Base-by-base conservation (phyloP, 2,888 invertebrate species). In the Temnothorax ravouxi region DNA sequence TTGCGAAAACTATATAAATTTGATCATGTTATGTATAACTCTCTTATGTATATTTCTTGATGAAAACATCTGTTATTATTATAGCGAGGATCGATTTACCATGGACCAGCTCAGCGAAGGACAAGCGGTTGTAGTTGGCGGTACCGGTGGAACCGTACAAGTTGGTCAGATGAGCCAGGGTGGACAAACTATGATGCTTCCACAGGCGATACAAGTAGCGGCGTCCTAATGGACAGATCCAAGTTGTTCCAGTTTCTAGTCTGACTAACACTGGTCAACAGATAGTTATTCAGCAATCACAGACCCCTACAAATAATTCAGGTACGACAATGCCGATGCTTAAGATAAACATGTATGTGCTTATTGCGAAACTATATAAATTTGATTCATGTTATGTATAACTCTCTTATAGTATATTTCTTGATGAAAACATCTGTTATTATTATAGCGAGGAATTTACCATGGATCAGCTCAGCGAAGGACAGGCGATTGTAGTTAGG, bases 201-300 rank as follows among this genome's bases (percentile, higher is more conserved):
- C 96, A 11, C 95, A 95, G 88, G 92, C 95, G 0, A 95, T 96
- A 87, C 95, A 96, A 95, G 96, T 97, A 74, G 96, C 97, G 3
- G 95, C 96, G 2, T n/a, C 96, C 96, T 8, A 96, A 96, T 87
- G 96, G 96, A 92, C 97, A 97, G 90, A 96, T 97, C 52, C 97
- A 97, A 95, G 97, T 97, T 0, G 95, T 97, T 18, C 97, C 97
- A 3, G 96, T 97, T 34, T 97, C 97, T 0, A 96, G 96, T 93
- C 93, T 97, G 69, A 94, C 94, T 41, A 94, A 94, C 8, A 94
- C 95, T 5, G 96, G 95, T 25, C 96, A 96, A 47, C 96, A 96
- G 92, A 96, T 96, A 74, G 95, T 96, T 44, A 95, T 96, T 64
- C 96, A 96, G 88, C 96, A 96, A 77, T 96, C 96, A 8, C 96